Evolutionary conservation across 2,888 invertebrate genomes (phyloP).

Genomic region (Agrochola lota): DNA sequence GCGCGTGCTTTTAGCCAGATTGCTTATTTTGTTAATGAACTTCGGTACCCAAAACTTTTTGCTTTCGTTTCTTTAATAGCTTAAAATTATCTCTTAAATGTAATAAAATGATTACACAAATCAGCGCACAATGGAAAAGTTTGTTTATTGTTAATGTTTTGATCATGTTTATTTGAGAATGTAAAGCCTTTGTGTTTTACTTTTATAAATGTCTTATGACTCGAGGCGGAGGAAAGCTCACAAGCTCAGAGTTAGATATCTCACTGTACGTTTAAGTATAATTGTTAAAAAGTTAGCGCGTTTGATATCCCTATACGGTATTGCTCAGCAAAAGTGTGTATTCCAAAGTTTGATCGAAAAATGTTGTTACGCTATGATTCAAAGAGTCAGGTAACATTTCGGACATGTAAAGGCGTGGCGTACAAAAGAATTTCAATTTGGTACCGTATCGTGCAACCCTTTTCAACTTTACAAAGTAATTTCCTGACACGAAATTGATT

Average conservation of each 20-base stretch:
- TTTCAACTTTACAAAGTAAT: conserved; percentile 89
- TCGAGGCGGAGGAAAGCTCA: conserved; percentile 12
- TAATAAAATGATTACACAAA: conserved; percentile 72
- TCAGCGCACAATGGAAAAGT: conserved; percentile 64
- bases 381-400: conserved; percentile 85
- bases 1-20: conserved; percentile 86
- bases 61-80: conserved; percentile 78
- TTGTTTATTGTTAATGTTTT: conserved; percentile 60
- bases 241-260: conserved; percentile 9
- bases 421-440: conserved; percentile 90
- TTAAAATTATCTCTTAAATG: conserved; percentile 75
- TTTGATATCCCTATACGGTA: conserved; percentile 56
- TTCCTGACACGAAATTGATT: conserved; percentile 89
- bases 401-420: conserved; percentile 85
- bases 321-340: conserved; percentile 62
- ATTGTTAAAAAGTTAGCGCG: conserved; percentile 53
- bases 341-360: conserved; percentile 80
- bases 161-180: conserved; percentile 52
- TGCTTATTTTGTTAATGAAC: conserved; percentile 88
- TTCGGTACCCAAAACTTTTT: conserved; percentile 80
- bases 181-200: conserved; percentile 32
- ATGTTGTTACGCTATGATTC: conserved; percentile 80
- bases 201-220: conserved; percentile 38
- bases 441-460: conserved; percentile 86
- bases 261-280: conserved; percentile 10